phyloP scores from a whole-genome alignment of 2,797 vertebrate genomes.

The Lates japonicus region DNA sequence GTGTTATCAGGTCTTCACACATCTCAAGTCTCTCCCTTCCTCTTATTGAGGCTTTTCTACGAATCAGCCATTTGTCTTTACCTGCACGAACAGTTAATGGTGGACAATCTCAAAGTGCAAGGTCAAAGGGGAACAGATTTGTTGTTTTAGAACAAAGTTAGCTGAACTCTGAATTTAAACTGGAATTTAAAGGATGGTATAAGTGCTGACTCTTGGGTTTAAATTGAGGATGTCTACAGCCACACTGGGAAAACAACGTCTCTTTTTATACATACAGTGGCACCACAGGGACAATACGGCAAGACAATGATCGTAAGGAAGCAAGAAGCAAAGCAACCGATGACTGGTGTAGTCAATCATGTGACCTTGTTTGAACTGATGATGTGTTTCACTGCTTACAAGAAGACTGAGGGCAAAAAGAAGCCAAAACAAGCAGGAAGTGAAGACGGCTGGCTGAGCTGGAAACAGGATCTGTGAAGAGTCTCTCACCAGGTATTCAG shows the following conservation, averaged over 20 bases:
- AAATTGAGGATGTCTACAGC: not conserved
- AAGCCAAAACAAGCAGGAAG: not conserved
- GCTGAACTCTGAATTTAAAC: not conserved
- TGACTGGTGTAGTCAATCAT: not conserved
- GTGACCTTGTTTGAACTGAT: no score
- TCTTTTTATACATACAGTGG: not conserved
- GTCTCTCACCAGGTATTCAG: no score
- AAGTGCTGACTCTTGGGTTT: not conserved
- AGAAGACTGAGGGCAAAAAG: not conserved
- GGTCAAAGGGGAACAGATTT: not conserved
- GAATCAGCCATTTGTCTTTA: not conserved
- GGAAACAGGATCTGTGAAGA: no score
- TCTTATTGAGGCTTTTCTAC: not conserved
- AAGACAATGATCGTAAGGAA: not conserved
- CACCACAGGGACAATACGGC: not conserved
- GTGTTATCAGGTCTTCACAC: not conserved
- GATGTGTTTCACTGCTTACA: no score
- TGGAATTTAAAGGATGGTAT: no score
- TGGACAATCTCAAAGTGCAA: not conserved
- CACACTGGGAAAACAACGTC: not conserved
- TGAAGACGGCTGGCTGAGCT: not conserved
- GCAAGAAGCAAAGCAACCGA: no score
- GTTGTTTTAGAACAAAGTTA: not conserved
- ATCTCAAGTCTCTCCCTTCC: not conserved
- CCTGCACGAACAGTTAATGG: not conserved